A percentile compares a stretch with the other conserved stretches of the same genome.
These are phyloP conservation scores for Apamea sordens DNA, from an alignment of 2,888 invertebrate genomes.

Conservation along the genomic window DNA sequence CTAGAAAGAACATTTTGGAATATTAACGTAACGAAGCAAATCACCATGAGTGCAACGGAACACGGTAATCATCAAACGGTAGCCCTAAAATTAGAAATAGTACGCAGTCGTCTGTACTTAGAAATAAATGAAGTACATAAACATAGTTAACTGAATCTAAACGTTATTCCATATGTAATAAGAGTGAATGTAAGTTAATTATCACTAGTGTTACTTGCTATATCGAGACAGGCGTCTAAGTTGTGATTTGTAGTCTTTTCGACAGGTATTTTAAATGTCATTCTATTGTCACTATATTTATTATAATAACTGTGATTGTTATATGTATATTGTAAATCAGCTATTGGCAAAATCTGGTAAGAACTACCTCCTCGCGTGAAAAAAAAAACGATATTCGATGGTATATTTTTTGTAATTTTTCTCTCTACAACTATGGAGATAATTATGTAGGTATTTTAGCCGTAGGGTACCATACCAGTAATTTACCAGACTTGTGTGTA, in stretches of 20 bases:
- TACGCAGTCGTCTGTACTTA: conserved; percentile 80
- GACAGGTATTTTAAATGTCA: conserved; percentile 83
- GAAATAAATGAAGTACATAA: conserved; percentile 86
- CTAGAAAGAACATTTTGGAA: conserved; percentile 50
- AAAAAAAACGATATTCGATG: conserved; percentile 68
- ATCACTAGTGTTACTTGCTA: conserved; percentile 82
- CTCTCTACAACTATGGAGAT: conserved; percentile 62
- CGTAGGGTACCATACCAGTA: conserved; percentile 48
- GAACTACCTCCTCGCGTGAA: conserved; percentile 80
- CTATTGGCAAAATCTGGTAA: conserved; percentile 78
- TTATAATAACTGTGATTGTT: conserved; percentile 85
- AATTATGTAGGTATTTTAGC: conserved; percentile 61
- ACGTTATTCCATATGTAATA: conserved; percentile 86
- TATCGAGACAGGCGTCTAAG: conserved; percentile 82
- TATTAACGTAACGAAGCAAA: conserved; percentile 38
- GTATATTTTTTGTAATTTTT: conserved; percentile 67
- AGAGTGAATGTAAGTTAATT: conserved; percentile 85
- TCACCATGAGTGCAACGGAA: conserved; percentile 69
- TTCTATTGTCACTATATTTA: conserved; percentile 78
- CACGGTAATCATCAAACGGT: conserved; percentile 63
- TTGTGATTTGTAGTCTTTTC: conserved; percentile 88
- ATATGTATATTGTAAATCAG: conserved; percentile 76
- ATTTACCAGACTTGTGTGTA: conserved; percentile 44
- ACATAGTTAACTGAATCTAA: conserved; percentile 84
- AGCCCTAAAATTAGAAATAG: conserved; percentile 74